These are phyloP conservation scores for Lasioglossum morio DNA, from an alignment of 2,888 invertebrate genomes.

Conservation along the genomic window DNA sequence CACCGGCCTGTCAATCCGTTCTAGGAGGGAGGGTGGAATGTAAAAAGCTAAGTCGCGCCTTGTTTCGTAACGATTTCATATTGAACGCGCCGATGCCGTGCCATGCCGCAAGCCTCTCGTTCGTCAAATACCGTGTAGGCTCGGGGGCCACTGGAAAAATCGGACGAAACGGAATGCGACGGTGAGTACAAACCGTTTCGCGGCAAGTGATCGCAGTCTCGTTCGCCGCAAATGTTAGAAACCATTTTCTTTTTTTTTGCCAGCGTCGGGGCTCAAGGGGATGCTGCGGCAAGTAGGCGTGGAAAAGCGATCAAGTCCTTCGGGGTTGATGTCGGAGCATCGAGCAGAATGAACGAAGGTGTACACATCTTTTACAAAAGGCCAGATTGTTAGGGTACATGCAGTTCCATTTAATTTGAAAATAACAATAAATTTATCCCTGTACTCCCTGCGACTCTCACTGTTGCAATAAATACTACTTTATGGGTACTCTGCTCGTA, in stretches of 20 bases:
- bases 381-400: no score
- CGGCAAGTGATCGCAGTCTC: neutral
- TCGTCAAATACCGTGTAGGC: neutral
- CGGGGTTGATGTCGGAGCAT: no score
- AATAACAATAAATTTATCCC: no score
- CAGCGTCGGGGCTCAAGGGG: no score
- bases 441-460: no score
- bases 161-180: neutral
- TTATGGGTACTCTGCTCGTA: no score
- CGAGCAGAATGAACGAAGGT: no score
- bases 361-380: no score
- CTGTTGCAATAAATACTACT: no score
- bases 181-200: neutral
- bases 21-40: slow-evolving; percentile 37
- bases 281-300: no score
- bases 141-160: neutral
- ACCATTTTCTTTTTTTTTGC: neutral
- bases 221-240: neutral
- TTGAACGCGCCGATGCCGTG: slow-evolving; percentile 4
- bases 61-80: slow-evolving; percentile 33
- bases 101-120: neutral
- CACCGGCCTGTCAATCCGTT: slow-evolving; percentile 44
- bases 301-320: no score
- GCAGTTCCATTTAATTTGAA: no score
- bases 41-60: slow-evolving; percentile 37